A percentile compares a stretch with the other conserved stretches of the same genome.
Conservation (phyloP, 2,797 vertebrate species). For the Periparus ater region DNA sequence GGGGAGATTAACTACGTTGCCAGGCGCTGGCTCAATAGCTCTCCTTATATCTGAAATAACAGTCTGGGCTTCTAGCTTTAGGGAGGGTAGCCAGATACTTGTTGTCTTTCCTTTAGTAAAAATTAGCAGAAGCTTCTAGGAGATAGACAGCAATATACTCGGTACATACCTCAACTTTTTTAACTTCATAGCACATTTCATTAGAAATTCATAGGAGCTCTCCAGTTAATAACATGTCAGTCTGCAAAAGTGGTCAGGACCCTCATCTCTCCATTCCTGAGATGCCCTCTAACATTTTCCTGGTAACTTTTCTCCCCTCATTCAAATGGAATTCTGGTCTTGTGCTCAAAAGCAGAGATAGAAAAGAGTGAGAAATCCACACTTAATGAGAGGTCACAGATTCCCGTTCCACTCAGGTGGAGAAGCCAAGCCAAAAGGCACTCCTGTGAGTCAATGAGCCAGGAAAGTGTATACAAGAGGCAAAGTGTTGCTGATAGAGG, state of each 20-base stretch:
- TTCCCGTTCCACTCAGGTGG: background rate
- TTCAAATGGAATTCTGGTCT: background rate
- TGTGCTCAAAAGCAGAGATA: background rate
- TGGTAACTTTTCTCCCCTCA: background rate
- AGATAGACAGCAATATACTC: background rate
- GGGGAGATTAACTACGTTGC: constrained; percentile 19
- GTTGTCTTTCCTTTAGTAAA: background rate
- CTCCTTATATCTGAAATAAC: constrained; percentile 39
- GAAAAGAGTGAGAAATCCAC: background rate
- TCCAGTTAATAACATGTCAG: background rate
- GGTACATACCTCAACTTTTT: background rate
- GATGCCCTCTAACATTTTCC: background rate
- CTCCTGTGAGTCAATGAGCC: fast-evolving
- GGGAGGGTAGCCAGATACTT: background rate
- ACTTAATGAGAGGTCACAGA: background rate
- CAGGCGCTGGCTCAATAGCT: background rate
- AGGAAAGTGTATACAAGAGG: background rate
- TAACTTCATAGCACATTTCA: background rate
- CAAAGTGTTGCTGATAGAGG: background rate
- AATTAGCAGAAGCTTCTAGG: constrained; percentile 26
- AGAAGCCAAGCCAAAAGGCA: background rate
- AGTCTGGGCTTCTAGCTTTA: background rate
- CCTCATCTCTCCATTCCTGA: background rate
- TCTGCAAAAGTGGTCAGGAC: background rate
- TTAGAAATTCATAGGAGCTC: background rate